Base-by-base conservation (phyloP, 2,797 vertebrate species). In the Ataeniobius toweri region DNA sequence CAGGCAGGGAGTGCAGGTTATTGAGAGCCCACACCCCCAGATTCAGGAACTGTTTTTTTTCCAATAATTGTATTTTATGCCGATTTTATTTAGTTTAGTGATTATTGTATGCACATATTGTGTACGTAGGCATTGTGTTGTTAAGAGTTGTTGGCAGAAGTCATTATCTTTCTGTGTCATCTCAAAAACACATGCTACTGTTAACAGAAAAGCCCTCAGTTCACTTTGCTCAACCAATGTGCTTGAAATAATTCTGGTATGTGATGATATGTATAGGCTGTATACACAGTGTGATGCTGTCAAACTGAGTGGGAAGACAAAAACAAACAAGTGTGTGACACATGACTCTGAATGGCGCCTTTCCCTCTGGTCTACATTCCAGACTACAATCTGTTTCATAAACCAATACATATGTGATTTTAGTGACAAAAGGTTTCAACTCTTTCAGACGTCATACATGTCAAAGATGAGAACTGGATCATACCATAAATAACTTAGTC, bases 241-340 rank as follows among this genome's bases (percentile, higher is more conserved):
- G 85, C 61, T 88, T 83, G 24, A 71, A 79, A 86, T 89, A 70
- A 88, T 53, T 65, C 6, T 80, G 83, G 82, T 84, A 90, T 91
- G 88, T 44, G 69, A 80, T 74, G 69, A 71, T 55, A 51, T 4
- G 18, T 74, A 76, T 22, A 20, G 77, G 71, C 69, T 81, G 77
- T 86, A 83, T 50, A 79, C 76, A 79, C 77, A 85, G 48, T 73
- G 78, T 70, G 79, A 82, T 12, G 44, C 78, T 83, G 78, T 87
- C 86, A 75, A 83, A 82, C 76, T 71, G 71, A 86, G 46, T 69
- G 81, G 71, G 81, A 87, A 77, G 76, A 92, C 73, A 46, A 83
- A 90, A 92, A 92, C 91, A 94, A 93, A 91, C 91, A 91, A 91
- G 87, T 88, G 93, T 72, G 76, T 44, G 85, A 90, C 94, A 94